A percentile compares a stretch with the other conserved stretches of the same genome.
phyloP scores from a whole-genome alignment of 2,888 invertebrate genomes.

The Oscheius onirici region DNA sequence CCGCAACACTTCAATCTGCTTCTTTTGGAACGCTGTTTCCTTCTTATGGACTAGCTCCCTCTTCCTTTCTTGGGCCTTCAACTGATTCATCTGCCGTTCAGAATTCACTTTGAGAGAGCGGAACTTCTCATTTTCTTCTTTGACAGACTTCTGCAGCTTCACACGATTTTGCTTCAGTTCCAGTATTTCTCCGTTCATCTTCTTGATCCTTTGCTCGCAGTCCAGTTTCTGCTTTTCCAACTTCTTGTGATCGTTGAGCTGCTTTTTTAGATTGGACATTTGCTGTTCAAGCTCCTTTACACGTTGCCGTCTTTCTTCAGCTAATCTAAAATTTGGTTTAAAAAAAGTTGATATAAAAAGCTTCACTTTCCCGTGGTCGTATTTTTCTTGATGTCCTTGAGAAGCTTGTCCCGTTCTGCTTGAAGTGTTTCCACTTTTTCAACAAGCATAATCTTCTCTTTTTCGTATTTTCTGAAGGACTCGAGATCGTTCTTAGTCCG shows the following conservation, averaged over 20 bases:
- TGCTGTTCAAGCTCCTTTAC: constrained; percentile 51
- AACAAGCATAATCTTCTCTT: neutral
- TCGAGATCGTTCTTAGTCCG: neutral
- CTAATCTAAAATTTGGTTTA: constrained; percentile 32
- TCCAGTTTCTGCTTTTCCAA: constrained; percentile 35
- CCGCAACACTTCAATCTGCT: constrained; percentile 49
- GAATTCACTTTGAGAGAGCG: constrained; percentile 39
- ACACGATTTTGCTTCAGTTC: constrained; percentile 32
- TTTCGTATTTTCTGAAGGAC: constrained; percentile 8
- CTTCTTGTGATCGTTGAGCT: constrained; percentile 43
- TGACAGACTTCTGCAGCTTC: constrained; percentile 20
- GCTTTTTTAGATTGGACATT: constrained; percentile 35
- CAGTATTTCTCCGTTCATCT: constrained; percentile 33
- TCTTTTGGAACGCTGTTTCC: constrained; percentile 41
- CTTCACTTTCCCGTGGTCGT: constrained; percentile 2
- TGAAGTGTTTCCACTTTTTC: constrained; percentile 38
- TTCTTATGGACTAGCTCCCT: constrained; percentile 42
- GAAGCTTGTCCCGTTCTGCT: constrained; percentile 36
- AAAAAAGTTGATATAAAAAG: neutral
- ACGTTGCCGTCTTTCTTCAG: constrained; percentile 53
- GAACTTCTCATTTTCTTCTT: constrained; percentile 49
- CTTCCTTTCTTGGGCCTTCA: constrained; percentile 54
- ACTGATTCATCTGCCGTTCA: constrained; percentile 48
- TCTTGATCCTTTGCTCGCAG: constrained; percentile 33
- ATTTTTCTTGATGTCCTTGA: constrained; percentile 35